A percentile compares a stretch with the other conserved stretches of the same genome.
Evolutionary conservation across 2,888 invertebrate genomes (phyloP).

Genomic region (Polyploca ridens): DNA sequence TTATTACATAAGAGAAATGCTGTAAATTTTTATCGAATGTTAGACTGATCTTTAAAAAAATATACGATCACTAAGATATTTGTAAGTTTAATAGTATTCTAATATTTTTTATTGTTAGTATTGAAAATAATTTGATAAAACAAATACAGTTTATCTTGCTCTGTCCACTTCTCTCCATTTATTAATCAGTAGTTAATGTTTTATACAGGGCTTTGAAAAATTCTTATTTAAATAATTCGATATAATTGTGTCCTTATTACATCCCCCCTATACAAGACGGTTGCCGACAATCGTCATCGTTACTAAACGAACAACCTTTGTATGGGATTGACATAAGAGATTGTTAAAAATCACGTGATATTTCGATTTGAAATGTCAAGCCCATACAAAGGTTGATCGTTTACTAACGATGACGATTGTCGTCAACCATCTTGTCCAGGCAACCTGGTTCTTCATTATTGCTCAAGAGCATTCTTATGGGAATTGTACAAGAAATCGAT

Average conservation of each 20-base stretch:
- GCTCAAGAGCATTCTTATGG: conserved; percentile 50
- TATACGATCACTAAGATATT: conserved; percentile 71
- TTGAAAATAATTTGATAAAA: conserved; percentile 51
- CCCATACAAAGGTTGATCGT: too few relatives aligned
- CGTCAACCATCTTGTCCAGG: too few relatives aligned
- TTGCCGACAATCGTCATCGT: too few relatives aligned
- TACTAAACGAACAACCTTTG: too few relatives aligned
- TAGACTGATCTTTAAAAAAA: conserved; percentile 82
- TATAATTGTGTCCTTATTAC: conserved; percentile 47
- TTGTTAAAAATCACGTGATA: too few relatives aligned
- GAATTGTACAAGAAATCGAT: not conserved
- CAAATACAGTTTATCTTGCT: conserved; percentile 49
- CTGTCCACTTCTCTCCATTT: conserved; percentile 74
- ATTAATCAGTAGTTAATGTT: conserved; percentile 56
- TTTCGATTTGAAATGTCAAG: too few relatives aligned
- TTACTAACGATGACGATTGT: too few relatives aligned
- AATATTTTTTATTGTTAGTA: conserved; percentile 60
- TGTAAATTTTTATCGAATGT: conserved; percentile 79
- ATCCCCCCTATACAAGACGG: too few relatives aligned
- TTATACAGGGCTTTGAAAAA: conserved; percentile 69
- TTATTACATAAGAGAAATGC: conserved; percentile 49
- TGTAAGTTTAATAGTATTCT: conserved; percentile 65
- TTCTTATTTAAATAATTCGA: conserved; percentile 49
- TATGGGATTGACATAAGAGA: too few relatives aligned
- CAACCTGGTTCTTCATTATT: conserved; percentile 54